Percentiles rank a stretch among this genome's conserved stretches.
These are phyloP conservation scores for Phylloscopus trochilus DNA, from an alignment of 2,113 vertebrate genomes.

Conservation along the genomic window DNA sequence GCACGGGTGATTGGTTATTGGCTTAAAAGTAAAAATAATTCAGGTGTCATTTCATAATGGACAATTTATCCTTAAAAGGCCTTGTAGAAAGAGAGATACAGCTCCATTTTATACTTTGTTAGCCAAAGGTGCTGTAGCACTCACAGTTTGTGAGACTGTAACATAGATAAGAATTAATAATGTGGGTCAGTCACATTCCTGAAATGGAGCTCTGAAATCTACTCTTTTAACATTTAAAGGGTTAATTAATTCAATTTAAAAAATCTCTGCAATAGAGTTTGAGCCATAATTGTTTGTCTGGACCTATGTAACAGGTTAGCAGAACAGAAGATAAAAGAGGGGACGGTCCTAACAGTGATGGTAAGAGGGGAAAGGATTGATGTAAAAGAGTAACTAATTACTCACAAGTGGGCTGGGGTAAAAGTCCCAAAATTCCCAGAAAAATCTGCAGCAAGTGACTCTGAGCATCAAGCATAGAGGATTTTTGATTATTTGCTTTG, in stretches of 20 bases:
- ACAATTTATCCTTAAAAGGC: not conserved
- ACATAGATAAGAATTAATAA: not conserved
- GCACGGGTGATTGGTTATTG: not conserved
- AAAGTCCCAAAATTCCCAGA: not conserved
- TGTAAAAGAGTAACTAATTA: not conserved
- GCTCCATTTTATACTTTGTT: not conserved
- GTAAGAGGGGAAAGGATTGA: not conserved
- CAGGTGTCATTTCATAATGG: not conserved
- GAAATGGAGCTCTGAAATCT: not conserved
- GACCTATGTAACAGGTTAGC: not conserved
- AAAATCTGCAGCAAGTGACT: not conserved
- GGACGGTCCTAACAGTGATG: not conserved
- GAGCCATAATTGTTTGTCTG: not conserved
- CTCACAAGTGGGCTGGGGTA: not conserved
- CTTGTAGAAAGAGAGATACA: not conserved
- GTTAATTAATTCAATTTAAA: not conserved
- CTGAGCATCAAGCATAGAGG: not conserved
- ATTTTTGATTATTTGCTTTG: not conserved
- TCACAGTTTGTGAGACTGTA: not conserved
- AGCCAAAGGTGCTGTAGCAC: not conserved
- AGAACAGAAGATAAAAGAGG: not conserved
- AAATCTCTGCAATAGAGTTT: not conserved
- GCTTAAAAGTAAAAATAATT: not conserved
- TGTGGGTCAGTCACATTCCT: not conserved
- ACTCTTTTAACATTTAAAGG: not conserved